Evolutionary conservation across 2,888 invertebrate species (phyloP).

Genomic region (Ichneumoninae sp.): DNA sequence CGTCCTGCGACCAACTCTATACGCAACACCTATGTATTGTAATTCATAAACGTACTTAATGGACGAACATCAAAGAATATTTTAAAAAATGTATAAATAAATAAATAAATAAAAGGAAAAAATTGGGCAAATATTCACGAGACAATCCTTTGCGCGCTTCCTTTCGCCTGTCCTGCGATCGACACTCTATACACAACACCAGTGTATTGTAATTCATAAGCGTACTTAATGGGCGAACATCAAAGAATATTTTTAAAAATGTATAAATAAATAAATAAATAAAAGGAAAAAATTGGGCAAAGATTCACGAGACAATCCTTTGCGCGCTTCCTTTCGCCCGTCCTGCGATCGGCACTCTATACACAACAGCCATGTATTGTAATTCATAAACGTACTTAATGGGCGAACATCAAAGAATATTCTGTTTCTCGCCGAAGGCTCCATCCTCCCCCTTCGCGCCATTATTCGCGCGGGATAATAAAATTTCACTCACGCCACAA

Average conservation of each 20-base stretch:
- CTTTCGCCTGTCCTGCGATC: not conserved
- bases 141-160: not conserved
- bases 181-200: not conserved
- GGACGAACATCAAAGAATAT: not conserved
- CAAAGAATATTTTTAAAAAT: not conserved
- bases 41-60: slow-evolving; percentile 21
- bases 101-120: not conserved
- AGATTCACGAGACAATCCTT: slow-evolving; percentile 11
- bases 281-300: not conserved
- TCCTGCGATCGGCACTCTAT: not conserved
- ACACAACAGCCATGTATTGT: slow-evolving; percentile 8
- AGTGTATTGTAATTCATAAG: slow-evolving; percentile 30
- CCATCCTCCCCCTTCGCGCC: not conserved
- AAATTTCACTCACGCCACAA: not conserved
- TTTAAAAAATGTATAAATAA: too few species aligned
- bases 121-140: slow-evolving; percentile 7
- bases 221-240: not conserved
- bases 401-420: slow-evolving; percentile 1
- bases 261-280: not conserved
- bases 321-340: not conserved
- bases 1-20: not conserved
- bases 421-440: not conserved
- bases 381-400: slow-evolving; percentile 23
- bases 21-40: slow-evolving; percentile 10
- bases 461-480: not conserved